These are phyloP conservation scores for Bungarus multicinctus DNA, from an alignment of 2,113 vertebrate species.

Conservation along the genomic window DNA sequence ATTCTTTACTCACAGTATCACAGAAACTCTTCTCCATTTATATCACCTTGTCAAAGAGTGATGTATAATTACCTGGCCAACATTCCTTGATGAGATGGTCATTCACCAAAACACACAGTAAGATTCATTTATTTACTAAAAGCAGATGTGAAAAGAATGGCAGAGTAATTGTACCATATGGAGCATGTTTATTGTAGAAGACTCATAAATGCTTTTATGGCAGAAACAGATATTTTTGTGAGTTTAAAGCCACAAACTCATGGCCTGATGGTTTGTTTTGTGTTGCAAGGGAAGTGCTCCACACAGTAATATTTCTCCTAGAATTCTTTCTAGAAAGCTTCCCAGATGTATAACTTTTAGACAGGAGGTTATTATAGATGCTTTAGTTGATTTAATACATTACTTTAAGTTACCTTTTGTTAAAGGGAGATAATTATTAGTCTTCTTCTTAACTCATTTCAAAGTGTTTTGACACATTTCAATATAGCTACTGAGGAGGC, in stretches of 20 bases:
- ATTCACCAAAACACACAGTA: background rate
- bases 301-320: background rate
- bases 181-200: background rate
- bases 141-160: background rate
- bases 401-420: background rate
- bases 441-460: background rate
- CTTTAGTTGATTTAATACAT: background rate
- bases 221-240: background rate
- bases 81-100: background rate
- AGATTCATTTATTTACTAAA: background rate
- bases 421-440: background rate
- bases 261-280: background rate
- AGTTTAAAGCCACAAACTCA: background rate
- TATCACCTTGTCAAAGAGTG: background rate
- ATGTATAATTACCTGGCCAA: background rate
- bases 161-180: background rate
- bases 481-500: background rate
- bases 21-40: background rate
- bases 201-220: background rate
- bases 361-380: background rate
- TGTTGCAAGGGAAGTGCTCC: background rate
- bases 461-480: background rate
- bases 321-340: background rate
- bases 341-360: background rate
- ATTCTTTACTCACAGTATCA: background rate